These are phyloP conservation scores for Menidia beryllina DNA, from an alignment of 2,113 vertebrate genomes.

Conservation along the genomic window DNA sequence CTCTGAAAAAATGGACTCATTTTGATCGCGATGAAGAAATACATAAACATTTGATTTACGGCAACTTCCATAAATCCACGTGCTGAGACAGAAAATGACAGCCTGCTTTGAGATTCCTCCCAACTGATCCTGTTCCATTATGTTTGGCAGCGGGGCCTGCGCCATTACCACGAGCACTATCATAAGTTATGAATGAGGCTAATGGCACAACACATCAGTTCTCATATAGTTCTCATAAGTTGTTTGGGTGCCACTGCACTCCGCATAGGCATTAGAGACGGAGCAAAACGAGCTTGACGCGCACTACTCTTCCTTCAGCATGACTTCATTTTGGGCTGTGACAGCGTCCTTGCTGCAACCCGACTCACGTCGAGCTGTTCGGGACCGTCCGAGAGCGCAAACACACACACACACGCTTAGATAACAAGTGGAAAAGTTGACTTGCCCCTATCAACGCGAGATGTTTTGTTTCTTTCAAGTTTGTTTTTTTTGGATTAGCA, in stretches of 20 bases:
- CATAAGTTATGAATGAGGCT: slow-evolving; percentile 81
- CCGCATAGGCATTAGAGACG: slow-evolving; percentile 55
- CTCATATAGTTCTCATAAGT: slow-evolving; percentile 73
- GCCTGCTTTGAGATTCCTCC: slow-evolving; percentile 68
- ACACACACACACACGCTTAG: slow-evolving; percentile 5
- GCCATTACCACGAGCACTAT: slow-evolving; percentile 74
- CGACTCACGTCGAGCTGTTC: slow-evolving; percentile 57
- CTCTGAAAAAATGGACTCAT: slow-evolving; percentile 45
- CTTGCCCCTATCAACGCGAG: slow-evolving; percentile 63
- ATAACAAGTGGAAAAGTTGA: slow-evolving; percentile 72
- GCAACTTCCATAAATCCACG: slow-evolving; percentile 48
- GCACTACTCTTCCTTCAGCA: slow-evolving; percentile 68
- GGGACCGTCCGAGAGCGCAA: slow-evolving; percentile 27
- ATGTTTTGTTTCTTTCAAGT: slow-evolving; percentile 70
- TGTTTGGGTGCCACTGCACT: slow-evolving; percentile 73
- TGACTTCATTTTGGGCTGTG: slow-evolving; percentile 68
- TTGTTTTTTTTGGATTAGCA: slow-evolving; percentile 76
- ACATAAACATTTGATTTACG: slow-evolving; percentile 59
- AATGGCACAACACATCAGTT: slow-evolving; percentile 75
- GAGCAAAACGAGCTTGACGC: slow-evolving; percentile 69
- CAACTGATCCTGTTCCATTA: slow-evolving; percentile 76
- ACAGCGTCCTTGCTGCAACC: slow-evolving; percentile 60
- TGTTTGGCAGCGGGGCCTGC: slow-evolving; percentile 69
- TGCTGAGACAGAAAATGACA: slow-evolving; percentile 61
- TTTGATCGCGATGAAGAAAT: slow-evolving; percentile 52